Percentiles rank a stretch among this genome's conserved stretches.
These are phyloP conservation scores for Porites lobata DNA, from an alignment of 92 coral and sea anemone genomes.

Conservation along the genomic window DNA sequence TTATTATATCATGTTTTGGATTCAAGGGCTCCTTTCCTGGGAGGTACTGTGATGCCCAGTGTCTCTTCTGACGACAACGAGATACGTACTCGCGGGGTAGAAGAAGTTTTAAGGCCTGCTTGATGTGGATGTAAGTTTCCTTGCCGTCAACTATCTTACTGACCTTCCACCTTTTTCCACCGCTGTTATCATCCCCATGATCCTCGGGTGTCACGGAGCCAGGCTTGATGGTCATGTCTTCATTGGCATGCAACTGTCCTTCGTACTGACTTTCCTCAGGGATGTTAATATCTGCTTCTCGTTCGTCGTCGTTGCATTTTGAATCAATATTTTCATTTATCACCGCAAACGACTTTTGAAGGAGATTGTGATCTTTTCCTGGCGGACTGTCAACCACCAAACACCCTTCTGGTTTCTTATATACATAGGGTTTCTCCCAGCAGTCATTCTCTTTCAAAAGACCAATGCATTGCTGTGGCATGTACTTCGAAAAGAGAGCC, in stretches of 20 bases:
- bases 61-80: slow-evolving; percentile 62
- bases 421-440: slow-evolving; percentile 12
- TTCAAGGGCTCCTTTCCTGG: slow-evolving; percentile 68
- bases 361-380: slow-evolving; percentile 3
- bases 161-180: slow-evolving; percentile 19
- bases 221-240: not conserved
- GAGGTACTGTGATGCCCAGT: slow-evolving; percentile 68
- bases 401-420: not conserved
- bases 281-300: not conserved
- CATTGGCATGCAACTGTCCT: not conserved
- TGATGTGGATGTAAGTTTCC: slow-evolving; percentile 30
- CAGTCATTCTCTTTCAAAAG: not conserved
- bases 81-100: slow-evolving; percentile 52
- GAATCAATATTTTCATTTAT: not conserved
- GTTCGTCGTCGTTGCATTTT: not conserved
- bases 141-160: slow-evolving; percentile 17
- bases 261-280: not conserved
- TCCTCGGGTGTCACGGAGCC: not conserved
- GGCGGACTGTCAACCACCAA: not conserved
- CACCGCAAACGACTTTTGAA: slow-evolving; percentile 2
- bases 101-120: slow-evolving; percentile 47
- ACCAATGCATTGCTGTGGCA: not conserved
- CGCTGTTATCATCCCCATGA: not conserved
- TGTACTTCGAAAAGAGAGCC: slow-evolving; percentile 1
- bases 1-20: slow-evolving; percentile 68